A percentile compares a stretch with the other conserved stretches of the same genome.
Conservation (phyloP, 2,113 vertebrate genomes). For the Peromyscus californicus region DNA sequence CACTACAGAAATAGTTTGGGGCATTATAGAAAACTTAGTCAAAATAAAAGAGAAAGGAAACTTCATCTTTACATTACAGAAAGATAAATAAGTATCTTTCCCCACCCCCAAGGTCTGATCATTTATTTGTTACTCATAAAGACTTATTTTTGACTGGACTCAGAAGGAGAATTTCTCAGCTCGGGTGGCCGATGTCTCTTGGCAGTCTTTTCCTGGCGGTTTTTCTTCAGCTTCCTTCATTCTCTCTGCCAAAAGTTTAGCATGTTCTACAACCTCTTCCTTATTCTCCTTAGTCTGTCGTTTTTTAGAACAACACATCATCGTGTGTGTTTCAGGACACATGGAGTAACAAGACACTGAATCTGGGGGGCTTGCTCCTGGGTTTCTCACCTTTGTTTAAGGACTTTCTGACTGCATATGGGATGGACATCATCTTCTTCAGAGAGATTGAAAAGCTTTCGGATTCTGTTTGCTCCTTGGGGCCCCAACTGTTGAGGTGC, state of each 20-base stretch:
- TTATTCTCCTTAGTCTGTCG: background rate
- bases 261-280: background rate
- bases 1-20: background rate
- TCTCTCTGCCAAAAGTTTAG: background rate
- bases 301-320: too few species aligned
- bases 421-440: background rate
- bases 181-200: background rate
- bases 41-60: background rate
- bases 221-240: background rate
- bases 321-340: background rate
- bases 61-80: background rate
- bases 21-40: background rate
- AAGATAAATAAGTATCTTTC: background rate
- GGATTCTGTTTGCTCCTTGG: background rate
- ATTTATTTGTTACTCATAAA: background rate
- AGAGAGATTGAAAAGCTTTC: background rate
- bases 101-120: background rate
- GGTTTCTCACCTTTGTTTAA: background rate
- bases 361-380: background rate
- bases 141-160: background rate
- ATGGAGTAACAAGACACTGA: background rate
- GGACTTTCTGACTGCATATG: background rate
- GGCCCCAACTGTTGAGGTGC: background rate
- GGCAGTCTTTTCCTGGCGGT: background rate
- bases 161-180: too few species aligned